These are phyloP conservation scores for Hydrozoanthus gracilis DNA, from an alignment of 92 coral and sea anemone species.

Conservation along the genomic window DNA sequence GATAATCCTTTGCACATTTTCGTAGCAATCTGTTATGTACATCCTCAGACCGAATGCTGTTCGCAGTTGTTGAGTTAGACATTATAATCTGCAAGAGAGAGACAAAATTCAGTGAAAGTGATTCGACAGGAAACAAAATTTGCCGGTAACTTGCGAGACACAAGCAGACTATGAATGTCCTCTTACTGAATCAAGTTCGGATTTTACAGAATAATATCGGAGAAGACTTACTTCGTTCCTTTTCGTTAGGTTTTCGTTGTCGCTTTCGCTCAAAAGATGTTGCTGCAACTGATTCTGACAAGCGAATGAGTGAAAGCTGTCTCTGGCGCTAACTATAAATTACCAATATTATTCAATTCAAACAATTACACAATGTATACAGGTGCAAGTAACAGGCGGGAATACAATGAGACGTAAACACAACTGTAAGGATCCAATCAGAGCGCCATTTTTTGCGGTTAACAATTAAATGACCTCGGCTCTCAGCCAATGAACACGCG, in stretches of 20 bases:
- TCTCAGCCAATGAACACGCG: slow-evolving; percentile 75
- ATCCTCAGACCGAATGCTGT: slow-evolving; percentile 47
- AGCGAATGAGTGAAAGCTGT: slow-evolving; percentile 85
- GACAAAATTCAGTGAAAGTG: slow-evolving; percentile 48
- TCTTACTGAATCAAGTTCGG: not conserved
- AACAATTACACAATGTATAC: slow-evolving; percentile 81
- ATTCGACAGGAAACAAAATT: slow-evolving; percentile 49
- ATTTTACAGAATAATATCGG: not conserved
- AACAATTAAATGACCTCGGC: slow-evolving; percentile 84
- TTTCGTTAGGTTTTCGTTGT: slow-evolving; percentile 33
- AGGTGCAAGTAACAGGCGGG: slow-evolving; percentile 93
- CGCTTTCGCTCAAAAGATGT: slow-evolving; percentile 21
- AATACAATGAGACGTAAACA: slow-evolving; percentile 90
- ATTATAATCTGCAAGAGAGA: slow-evolving; percentile 68
- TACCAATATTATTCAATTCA: slow-evolving; percentile 81
- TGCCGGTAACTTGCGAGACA: slow-evolving; percentile 40
- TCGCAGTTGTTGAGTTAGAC: slow-evolving; percentile 65
- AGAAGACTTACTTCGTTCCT: slow-evolving; percentile 4
- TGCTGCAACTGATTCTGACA: slow-evolving; percentile 47
- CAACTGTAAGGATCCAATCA: slow-evolving; percentile 84
- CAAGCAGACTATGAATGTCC: slow-evolving; percentile 4
- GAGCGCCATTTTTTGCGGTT: slow-evolving; percentile 65
- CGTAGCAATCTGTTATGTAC: slow-evolving; percentile 59
- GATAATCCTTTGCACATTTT: slow-evolving; percentile 69
- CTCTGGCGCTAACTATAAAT: slow-evolving; percentile 95